These are phyloP conservation scores for Crossocerus cetratus DNA, from an alignment of 2,888 invertebrate species.

Conservation along the genomic window DNA sequence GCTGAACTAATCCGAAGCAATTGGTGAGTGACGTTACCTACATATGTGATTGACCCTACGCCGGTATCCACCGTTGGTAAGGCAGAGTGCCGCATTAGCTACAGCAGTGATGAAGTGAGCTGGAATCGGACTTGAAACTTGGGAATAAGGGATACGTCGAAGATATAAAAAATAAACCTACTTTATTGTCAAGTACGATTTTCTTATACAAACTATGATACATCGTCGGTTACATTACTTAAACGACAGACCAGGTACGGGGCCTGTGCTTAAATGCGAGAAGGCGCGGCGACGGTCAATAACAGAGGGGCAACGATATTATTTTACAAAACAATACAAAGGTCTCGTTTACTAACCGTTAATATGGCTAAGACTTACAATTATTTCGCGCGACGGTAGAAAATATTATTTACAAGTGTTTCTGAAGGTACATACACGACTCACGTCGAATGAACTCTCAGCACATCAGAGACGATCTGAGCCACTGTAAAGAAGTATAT, in stretches of 20 bases:
- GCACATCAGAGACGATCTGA: conserved; percentile 85
- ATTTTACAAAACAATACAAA: conserved; percentile 54
- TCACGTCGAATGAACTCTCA: conserved; percentile 72
- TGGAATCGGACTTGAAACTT: too few relatives aligned
- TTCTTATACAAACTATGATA: conserved; percentile 62
- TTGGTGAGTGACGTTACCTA: too few relatives aligned
- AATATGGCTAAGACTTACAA: conserved; percentile 71
- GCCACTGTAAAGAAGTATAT: conserved; percentile 80
- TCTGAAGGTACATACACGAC: conserved; percentile 51
- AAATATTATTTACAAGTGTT: conserved; percentile 71
- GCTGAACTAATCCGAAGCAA: too few relatives aligned
- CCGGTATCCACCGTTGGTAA: too few relatives aligned
- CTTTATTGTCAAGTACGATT: conserved; percentile 62
- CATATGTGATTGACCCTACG: too few relatives aligned
- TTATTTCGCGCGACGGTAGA: conserved; percentile 55
- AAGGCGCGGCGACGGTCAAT: conserved; percentile 43
- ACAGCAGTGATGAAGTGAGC: too few relatives aligned
- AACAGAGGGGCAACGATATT: conserved; percentile 42
- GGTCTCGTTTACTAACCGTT: conserved; percentile 58
- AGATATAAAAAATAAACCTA: conserved; percentile 58
- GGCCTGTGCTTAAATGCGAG: conserved; percentile 37
- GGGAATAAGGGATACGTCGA: not conserved
- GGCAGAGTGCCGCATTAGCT: too few relatives aligned
- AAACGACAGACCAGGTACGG: too few relatives aligned
- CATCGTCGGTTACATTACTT: conserved; percentile 41